These are phyloP conservation scores for Galerucella nymphaeae DNA, from an alignment of 2,888 invertebrate species.

Conservation along the genomic window DNA sequence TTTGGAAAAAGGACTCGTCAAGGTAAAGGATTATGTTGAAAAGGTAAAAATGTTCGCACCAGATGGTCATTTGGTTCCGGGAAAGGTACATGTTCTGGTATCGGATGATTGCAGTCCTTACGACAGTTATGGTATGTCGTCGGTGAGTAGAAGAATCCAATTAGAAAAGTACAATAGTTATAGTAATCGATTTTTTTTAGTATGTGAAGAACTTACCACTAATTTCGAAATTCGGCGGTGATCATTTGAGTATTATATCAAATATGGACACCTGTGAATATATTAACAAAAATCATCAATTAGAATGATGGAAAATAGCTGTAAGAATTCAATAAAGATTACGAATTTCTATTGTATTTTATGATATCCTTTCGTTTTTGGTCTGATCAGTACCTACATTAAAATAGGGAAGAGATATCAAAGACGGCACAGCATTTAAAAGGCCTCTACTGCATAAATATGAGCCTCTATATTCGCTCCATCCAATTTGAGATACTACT, in stretches of 20 bases:
- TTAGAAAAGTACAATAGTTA: not conserved
- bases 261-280: constrained; percentile 73
- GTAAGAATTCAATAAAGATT: not conserved
- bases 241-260: constrained; percentile 77
- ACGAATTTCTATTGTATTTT: not conserved
- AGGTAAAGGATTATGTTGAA: constrained; percentile 54
- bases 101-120: constrained; percentile 60
- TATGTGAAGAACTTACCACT: constrained; percentile 71
- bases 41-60: constrained; percentile 51
- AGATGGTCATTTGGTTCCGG: constrained; percentile 53
- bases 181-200: constrained; percentile 61
- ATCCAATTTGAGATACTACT: not conserved
- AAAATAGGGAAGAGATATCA: no score
- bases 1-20: constrained; percentile 51
- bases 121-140: constrained; percentile 59
- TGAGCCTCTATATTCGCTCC: constrained; percentile 3
- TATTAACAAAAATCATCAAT: constrained; percentile 66
- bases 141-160: constrained; percentile 51
- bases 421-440: no score
- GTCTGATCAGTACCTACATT: no score
- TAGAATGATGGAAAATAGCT: constrained; percentile 18
- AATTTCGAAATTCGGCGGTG: constrained; percentile 72
- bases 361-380: no score
- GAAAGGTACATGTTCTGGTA: constrained; percentile 57
- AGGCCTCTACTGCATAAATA: constrained; percentile 15